Evolutionary conservation across 2,888 invertebrate species (phyloP).

Genomic region (Aphidoletes aphidimyza): DNA sequence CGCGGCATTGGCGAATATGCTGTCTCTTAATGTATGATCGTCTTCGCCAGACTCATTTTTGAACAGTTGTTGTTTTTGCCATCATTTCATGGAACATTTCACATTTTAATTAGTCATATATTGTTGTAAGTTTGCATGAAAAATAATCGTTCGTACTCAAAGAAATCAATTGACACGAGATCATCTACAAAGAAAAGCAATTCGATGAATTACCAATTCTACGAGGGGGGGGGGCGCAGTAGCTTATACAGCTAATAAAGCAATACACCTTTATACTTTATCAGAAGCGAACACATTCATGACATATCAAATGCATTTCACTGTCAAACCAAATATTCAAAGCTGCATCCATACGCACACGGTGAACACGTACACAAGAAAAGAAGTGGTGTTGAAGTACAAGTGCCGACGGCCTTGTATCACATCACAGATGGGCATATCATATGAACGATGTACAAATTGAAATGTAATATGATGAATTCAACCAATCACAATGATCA

Average conservation of each 20-base stretch:
- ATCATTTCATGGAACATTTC: no score
- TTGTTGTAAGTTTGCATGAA: no score
- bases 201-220: no score
- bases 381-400: background rate
- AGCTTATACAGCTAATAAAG: background rate
- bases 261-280: background rate
- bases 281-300: background rate
- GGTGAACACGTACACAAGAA: background rate
- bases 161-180: no score
- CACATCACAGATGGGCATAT: background rate
- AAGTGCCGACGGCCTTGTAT: slow-evolving; percentile 26
- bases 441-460: background rate
- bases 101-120: no score
- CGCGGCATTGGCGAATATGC: no score
- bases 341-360: no score
- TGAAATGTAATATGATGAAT: slow-evolving; percentile 41
- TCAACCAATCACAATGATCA: slow-evolving; percentile 1
- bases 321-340: background rate
- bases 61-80: no score
- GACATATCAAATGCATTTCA: background rate
- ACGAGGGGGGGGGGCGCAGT: background rate
- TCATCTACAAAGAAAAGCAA: no score
- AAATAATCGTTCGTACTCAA: no score
- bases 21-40: no score
- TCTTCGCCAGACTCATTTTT: no score